phyloP scores from a whole-genome alignment of 2,113 vertebrate species.

The Apeltes quadracus region DNA sequence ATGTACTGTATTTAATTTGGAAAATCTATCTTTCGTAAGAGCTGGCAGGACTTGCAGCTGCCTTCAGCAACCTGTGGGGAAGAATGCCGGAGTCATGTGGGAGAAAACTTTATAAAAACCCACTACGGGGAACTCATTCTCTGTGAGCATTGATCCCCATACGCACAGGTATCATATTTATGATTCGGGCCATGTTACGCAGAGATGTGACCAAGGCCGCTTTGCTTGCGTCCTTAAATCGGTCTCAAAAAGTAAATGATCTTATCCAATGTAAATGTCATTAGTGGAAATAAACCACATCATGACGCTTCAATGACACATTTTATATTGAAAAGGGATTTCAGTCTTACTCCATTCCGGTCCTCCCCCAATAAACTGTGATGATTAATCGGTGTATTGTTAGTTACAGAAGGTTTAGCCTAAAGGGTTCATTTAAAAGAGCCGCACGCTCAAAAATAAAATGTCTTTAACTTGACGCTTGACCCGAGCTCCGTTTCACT shows the following conservation, averaged over 20 bases:
- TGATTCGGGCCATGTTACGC: not conserved
- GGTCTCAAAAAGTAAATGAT: not conserved
- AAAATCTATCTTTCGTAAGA: conserved; percentile 55
- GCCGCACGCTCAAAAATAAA: not conserved
- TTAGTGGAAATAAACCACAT: conserved; percentile 18
- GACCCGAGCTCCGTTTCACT: conserved; percentile 33
- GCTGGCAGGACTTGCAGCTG: conserved; percentile 42
- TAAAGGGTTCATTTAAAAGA: not conserved
- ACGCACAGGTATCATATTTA: conserved; percentile 13
- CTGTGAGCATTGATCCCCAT: conserved; percentile 6
- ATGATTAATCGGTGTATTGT: conserved; percentile 15
- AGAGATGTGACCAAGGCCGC: not conserved
- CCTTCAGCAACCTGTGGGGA: conserved; percentile 55
- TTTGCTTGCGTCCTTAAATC: conserved; percentile 1
- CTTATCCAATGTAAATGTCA: conserved; percentile 19
- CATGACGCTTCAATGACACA: conserved; percentile 13
- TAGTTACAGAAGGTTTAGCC: conserved; percentile 27
- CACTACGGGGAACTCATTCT: conserved; percentile 47
- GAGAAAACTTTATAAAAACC: conserved; percentile 72
- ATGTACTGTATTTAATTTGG: conserved; percentile 57
- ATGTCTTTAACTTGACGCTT: not conserved
- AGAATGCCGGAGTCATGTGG: conserved; percentile 55
- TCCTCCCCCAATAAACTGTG: not conserved
- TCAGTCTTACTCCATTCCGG: not conserved
- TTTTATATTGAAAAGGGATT: conserved; percentile 5